A percentile compares a stretch with the other conserved stretches of the same genome.
Evolutionary conservation across 1,140 invertebrate species (phyloP).

Genomic region (Pseudomyrmex concolor): DNA sequence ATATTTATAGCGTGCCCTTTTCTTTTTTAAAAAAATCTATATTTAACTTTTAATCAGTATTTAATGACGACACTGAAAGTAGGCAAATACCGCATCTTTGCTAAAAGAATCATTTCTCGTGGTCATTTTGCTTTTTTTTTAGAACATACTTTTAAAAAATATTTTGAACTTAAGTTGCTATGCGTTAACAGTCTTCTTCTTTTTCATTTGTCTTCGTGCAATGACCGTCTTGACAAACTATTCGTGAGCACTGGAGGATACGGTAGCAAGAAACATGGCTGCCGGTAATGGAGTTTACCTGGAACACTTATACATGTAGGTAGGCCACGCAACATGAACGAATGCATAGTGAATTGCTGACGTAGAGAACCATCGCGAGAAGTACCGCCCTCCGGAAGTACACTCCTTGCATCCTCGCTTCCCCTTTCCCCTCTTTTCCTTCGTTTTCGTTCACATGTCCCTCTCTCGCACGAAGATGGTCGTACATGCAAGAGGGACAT

Average conservation of each 20-base stretch:
- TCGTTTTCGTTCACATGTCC: constrained; percentile 27
- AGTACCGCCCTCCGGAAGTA: constrained; percentile 81
- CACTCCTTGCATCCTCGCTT: constrained; percentile 72
- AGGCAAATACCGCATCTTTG: neutral
- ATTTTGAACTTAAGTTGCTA: too few species aligned
- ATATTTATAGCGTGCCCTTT: constrained; percentile 66
- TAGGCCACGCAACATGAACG: constrained; percentile 68
- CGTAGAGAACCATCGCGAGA: constrained; percentile 69
- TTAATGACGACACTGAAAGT: constrained; percentile 28
- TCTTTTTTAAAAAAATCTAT: constrained; percentile 60
- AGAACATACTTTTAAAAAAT: too few species aligned
- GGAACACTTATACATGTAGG: constrained; percentile 65
- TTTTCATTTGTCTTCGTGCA: constrained; percentile 9
- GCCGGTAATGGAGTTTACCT: constrained; percentile 70
- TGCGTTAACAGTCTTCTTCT: too few species aligned
- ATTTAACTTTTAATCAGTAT: constrained; percentile 65
- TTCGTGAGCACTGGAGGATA: constrained; percentile 35
- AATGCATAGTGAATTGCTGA: constrained; percentile 72
- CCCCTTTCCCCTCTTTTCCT: constrained; percentile 27
- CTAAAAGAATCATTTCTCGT: neutral
- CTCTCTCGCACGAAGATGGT: constrained; percentile 19
- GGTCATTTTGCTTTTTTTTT: too few species aligned
- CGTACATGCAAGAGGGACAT: neutral
- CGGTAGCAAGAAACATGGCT: constrained; percentile 70
- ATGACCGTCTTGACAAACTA: constrained; percentile 54